These are phyloP conservation scores for Athripsodes cinereus DNA, from an alignment of 2,888 invertebrate species.

Conservation along the genomic window DNA sequence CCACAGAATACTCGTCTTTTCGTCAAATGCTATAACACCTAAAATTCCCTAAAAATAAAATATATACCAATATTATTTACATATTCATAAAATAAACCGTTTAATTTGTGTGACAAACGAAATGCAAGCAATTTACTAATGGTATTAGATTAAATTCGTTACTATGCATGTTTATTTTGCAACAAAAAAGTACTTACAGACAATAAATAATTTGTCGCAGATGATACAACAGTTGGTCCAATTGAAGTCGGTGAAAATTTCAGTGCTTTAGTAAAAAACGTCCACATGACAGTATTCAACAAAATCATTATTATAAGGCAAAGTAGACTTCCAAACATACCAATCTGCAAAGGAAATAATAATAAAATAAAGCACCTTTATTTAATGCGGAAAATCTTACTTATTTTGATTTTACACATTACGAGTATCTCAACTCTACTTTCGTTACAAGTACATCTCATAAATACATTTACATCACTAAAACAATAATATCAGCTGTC, in stretches of 20 bases:
- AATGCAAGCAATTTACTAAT: neutral
- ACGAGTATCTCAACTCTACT: too few relatives aligned
- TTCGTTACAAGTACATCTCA: neutral
- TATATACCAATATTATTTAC: neutral
- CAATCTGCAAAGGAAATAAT: constrained; percentile 2
- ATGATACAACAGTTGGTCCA: constrained; percentile 56
- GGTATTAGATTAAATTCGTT: neutral
- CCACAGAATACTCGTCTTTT: constrained; percentile 62
- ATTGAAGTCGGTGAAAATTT: constrained; percentile 55
- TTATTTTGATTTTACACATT: too few relatives aligned
- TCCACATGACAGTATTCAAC: constrained; percentile 29
- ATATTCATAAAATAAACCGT: neutral
- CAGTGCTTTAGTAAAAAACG: constrained; percentile 43
- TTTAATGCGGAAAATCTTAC: too few relatives aligned
- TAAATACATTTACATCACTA: neutral
- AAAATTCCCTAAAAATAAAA: constrained; percentile 58
- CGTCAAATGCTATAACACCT: constrained; percentile 64
- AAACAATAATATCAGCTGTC: neutral
- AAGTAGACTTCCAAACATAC: constrained; percentile 8
- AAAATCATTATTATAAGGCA: constrained; percentile 29
- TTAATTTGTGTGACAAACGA: too few relatives aligned
- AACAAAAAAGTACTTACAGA: constrained; percentile 53
- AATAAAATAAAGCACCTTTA: neutral
- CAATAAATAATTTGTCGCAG: constrained; percentile 57
- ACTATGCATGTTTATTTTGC: too few relatives aligned